Conservation (phyloP, 2,797 vertebrate genomes). For the Diplodus sargus region DNA sequence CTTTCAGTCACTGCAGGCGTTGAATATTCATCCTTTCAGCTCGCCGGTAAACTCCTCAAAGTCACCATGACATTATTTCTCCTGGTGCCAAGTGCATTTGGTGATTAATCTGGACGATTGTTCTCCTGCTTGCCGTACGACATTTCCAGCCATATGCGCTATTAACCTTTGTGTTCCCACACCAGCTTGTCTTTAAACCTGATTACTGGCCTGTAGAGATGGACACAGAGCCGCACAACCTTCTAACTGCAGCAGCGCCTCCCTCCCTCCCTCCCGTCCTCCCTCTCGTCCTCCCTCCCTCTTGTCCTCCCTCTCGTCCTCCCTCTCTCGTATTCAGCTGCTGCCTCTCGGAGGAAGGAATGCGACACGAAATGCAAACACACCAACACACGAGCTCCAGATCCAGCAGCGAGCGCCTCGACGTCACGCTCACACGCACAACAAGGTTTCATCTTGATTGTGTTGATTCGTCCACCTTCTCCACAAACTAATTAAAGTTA, state of each 20-base stretch:
- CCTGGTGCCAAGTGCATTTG: conserved; percentile 43
- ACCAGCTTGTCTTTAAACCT: conserved; percentile 60
- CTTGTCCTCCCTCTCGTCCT: neutral
- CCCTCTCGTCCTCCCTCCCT: neutral
- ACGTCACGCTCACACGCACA: neutral
- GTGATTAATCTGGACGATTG: conserved; percentile 57
- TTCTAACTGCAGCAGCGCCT: conserved; percentile 10
- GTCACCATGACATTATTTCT: conserved; percentile 35
- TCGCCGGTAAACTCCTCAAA: conserved; percentile 16
- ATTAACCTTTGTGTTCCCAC: conserved; percentile 58
- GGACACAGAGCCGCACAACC: conserved; percentile 33
- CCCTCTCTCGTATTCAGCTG: conserved; percentile 57
- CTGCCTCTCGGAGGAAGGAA: conserved; percentile 85
- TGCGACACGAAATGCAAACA: conserved; percentile 63
- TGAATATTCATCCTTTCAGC: conserved; percentile 7
- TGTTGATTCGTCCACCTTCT: neutral
- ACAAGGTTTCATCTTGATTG: neutral
- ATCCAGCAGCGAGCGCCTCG: neutral
- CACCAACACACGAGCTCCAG: conserved; percentile 39
- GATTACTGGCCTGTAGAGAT: conserved; percentile 57
- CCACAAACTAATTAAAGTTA: neutral
- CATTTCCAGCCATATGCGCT: conserved; percentile 48
- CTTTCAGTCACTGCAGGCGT: neutral
- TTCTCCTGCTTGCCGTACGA: conserved; percentile 29
- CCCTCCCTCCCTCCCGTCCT: conserved; percentile 16